These are phyloP conservation scores for Saimiri boliviensis DNA, from an alignment of 2,113 vertebrate genomes.

Conservation along the genomic window DNA sequence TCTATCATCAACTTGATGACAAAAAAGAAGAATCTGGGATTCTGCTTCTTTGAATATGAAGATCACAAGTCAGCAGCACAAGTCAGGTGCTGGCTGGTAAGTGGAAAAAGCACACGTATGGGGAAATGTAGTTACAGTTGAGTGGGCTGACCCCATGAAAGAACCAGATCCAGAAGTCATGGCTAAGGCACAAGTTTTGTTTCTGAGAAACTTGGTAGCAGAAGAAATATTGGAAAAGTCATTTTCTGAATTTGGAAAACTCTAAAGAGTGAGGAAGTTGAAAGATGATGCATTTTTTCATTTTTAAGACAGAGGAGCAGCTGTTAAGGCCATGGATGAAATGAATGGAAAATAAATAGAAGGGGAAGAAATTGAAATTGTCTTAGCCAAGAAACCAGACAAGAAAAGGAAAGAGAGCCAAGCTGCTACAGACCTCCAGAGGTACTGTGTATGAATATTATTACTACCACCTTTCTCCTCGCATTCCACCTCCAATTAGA, in stretches of 20 bases:
- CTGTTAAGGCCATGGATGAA: conserved; percentile 99
- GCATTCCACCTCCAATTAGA: conserved; percentile 96
- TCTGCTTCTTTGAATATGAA: conserved; percentile 99
- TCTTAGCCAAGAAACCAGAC: conserved; percentile 98
- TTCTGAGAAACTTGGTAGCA: conserved; percentile 96
- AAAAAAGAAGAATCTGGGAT: conserved; percentile 99
- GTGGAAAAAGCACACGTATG: conserved; percentile 98
- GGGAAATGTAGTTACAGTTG: conserved; percentile 98
- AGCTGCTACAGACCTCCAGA: conserved; percentile 95
- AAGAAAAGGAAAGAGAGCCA: conserved; percentile 99
- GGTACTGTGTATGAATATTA: conserved; percentile 97
- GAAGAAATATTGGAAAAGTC: conserved; percentile 98
- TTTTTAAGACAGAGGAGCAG: conserved; percentile 97
- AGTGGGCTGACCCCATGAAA: conserved; percentile 98
- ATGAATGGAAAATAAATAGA: conserved; percentile 98
- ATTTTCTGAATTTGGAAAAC: conserved; percentile 97
- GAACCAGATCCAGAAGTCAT: conserved; percentile 98
- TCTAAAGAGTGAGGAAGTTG: conserved; percentile 98
- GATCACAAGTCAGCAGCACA: conserved; percentile 99
- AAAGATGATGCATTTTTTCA: conserved; percentile 99
- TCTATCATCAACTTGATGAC: conserved; percentile 99
- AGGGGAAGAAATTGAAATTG: conserved; percentile 98
- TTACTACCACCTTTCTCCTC: conserved; percentile 97
- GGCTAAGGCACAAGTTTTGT: conserved; percentile 97
- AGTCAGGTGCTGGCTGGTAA: conserved; percentile 96